Base-by-base conservation (phyloP, 2,888 invertebrate genomes). In the Biston stratarius region DNA sequence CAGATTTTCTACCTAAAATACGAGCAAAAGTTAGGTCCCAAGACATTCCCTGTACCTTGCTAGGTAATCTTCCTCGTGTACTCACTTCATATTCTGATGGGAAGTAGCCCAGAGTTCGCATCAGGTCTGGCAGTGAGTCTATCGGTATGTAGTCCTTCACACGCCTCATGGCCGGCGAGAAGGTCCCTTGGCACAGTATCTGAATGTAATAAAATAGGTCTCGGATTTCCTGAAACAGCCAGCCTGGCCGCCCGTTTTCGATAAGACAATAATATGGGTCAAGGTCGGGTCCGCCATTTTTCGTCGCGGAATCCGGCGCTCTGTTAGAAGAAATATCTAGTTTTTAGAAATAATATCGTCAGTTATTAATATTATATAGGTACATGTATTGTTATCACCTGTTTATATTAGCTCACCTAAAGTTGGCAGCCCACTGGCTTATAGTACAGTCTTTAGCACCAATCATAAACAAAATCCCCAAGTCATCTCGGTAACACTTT, bases 191-290 rank as follows among this genome's bases (percentile, higher is more conserved):
- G 75, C 96, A 95, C 74, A 96, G 85, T 52, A 97, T 96, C 90
- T 97, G 97, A 74, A 96, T 95, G 83, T 96, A 97, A 84, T 96
- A 96, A 88, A 97, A 97, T 69, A 96, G 90, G 81, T 97, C 96
- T 74, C 96, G 94, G 81, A 97, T 95, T 87, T 97, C 96, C 60
- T 93, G 92, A 82, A 96, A 96, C 61, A 97, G 89, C 94, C 96
- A 96, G 5, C 97, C 97, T 0, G 95, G 94, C 9, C 95, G 89
- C 0, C 96, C 97, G 59, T 96, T 96, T 66, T 97, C 96, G 57
- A 97, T 90, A 33, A 97, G 87, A 71, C 95, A 95, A 82, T 96
- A 96, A 88, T 95, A 97, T 0, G 97, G 97, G 55, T 95, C 93
- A 12, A 96, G 83, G 40, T 95, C 95, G 5, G 70, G 77, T 1